These are phyloP conservation scores for Cricetomys ansorgei DNA, from an alignment of 2,113 vertebrate species.

Conservation along the genomic window DNA sequence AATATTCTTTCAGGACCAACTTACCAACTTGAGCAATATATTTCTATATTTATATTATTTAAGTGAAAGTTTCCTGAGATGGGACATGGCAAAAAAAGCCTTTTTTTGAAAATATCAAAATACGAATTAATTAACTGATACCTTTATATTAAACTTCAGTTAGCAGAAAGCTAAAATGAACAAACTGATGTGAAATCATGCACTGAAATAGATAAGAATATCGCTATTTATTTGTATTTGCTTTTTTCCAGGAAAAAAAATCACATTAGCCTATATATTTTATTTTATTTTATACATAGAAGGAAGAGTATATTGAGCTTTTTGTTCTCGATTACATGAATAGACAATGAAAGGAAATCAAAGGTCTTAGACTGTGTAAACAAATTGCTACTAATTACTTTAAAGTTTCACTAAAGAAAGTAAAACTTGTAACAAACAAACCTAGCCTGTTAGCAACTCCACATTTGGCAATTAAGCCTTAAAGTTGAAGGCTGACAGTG, in stretches of 20 bases:
- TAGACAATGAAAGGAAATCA: not conserved
- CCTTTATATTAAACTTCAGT: not conserved
- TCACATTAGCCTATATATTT: not conserved
- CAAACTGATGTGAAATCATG: not conserved
- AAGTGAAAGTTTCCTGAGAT: not conserved
- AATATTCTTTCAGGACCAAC: not conserved
- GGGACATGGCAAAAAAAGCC: not conserved
- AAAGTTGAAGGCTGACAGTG: not conserved
- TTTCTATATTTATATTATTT: conserved; percentile 26
- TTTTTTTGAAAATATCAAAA: conserved; percentile 24
- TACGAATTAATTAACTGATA: conserved; percentile 11
- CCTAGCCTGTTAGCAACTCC: not conserved
- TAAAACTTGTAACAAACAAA: not conserved
- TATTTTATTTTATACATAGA: not conserved
- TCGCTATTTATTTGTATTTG: not conserved
- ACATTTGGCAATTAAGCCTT: not conserved
- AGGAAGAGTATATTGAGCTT: not conserved
- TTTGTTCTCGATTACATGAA: not conserved
- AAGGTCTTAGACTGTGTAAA: not conserved
- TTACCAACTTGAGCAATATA: not conserved
- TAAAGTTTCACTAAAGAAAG: not conserved
- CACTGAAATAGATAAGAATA: not conserved
- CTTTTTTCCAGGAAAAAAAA: not conserved
- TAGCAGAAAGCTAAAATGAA: not conserved
- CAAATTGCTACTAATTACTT: not conserved